Conservation (phyloP, 2,888 invertebrate species). For the Plagodis dolabraria region DNA sequence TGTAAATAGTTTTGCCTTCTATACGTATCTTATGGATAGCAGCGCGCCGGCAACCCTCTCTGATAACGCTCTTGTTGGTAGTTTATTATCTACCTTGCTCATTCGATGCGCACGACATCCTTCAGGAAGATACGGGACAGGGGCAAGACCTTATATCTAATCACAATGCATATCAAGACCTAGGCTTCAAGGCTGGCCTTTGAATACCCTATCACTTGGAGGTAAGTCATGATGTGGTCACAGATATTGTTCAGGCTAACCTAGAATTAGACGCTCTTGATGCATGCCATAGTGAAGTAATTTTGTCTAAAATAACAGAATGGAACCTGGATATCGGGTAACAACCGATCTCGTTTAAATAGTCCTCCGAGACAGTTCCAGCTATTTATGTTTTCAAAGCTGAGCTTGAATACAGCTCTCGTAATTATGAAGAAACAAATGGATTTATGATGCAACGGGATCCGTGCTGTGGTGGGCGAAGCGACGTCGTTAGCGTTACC, state of each 20-base stretch:
- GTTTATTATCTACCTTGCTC: too few relatives aligned
- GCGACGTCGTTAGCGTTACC: neutral
- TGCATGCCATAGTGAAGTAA: neutral
- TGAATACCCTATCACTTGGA: too few relatives aligned
- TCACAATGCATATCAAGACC: too few relatives aligned
- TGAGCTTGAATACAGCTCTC: conserved; percentile 31
- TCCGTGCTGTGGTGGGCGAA: neutral
- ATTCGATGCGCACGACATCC: too few relatives aligned
- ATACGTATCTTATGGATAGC: too few relatives aligned
- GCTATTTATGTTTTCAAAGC: conserved; percentile 49
- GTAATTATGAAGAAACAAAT: conserved; percentile 22
- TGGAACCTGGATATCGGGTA: conserved; percentile 49
- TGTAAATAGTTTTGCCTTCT: too few relatives aligned
- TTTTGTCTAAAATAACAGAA: conserved; percentile 2
- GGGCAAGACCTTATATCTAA: too few relatives aligned
- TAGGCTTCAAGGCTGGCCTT: too few relatives aligned
- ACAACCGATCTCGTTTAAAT: conserved; percentile 48
- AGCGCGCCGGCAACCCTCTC: too few relatives aligned
- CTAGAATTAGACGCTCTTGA: neutral
- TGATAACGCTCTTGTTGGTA: too few relatives aligned
- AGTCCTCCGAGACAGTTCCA: conserved; percentile 39
- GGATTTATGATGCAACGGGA: conserved; percentile 25
- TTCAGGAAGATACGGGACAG: too few relatives aligned
- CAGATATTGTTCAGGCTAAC: too few relatives aligned
- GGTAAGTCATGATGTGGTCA: neutral